Evolutionary conservation across 1,140 invertebrate species (phyloP).

Genomic region (Drosophila hydei): DNA sequence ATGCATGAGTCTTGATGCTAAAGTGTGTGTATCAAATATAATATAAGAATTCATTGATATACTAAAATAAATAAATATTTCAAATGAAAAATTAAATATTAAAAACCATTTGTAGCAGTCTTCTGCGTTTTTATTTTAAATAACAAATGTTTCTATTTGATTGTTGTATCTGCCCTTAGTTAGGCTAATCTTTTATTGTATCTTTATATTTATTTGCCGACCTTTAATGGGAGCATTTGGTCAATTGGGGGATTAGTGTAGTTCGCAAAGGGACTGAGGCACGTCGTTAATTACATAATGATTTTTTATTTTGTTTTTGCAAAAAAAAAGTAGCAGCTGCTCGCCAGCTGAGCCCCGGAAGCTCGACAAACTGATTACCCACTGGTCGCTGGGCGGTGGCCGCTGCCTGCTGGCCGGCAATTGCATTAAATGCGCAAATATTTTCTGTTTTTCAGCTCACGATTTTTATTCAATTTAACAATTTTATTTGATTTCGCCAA

Average conservation of each 20-base stretch:
- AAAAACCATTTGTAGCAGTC: too few relatives aligned
- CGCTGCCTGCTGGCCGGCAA: constrained; percentile 45
- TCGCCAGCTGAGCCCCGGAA: constrained; percentile 13
- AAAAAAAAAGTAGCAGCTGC: constrained; percentile 24
- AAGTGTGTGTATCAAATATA: too few relatives aligned
- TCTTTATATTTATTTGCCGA: constrained; percentile 28
- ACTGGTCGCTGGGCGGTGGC: background rate
- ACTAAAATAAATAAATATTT: too few relatives aligned
- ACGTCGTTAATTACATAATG: constrained; percentile 68
- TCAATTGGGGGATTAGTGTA: constrained; percentile 41
- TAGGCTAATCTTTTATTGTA: too few relatives aligned
- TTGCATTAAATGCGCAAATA: constrained; percentile 78
- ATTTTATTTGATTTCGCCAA: constrained; percentile 75
- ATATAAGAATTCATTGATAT: too few relatives aligned
- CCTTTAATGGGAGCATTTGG: constrained; percentile 59
- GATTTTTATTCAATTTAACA: constrained; percentile 82
- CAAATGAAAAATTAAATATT: too few relatives aligned
- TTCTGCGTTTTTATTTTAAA: too few relatives aligned
- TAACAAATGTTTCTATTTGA: too few relatives aligned
- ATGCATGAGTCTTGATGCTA: too few relatives aligned
- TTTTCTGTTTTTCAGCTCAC: constrained; percentile 69
- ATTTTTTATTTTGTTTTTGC: constrained; percentile 18
- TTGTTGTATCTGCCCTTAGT: too few relatives aligned
- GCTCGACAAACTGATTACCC: constrained; percentile 53
- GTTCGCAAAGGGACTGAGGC: constrained; percentile 54